A percentile compares a stretch with the other conserved stretches of the same genome.
Conservation (phyloP, 2,888 invertebrate genomes). For the Drosophila diplacantha region DNA sequence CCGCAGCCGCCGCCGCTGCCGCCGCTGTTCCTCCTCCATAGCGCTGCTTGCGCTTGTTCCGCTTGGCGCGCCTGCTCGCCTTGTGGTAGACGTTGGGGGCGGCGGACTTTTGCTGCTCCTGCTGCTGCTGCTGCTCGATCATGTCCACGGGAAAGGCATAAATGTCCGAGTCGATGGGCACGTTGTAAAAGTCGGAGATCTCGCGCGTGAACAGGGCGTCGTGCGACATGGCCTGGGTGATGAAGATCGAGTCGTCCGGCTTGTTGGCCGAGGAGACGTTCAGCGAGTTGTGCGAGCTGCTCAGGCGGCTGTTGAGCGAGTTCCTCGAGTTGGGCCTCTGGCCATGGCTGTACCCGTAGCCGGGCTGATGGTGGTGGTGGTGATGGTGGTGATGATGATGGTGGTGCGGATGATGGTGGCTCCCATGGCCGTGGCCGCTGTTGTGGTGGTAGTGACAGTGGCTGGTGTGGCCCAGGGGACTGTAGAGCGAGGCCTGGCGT, state of each 20-base stretch:
- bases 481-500: conserved; percentile 74
- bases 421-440: conserved; percentile 37
- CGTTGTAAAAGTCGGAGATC: conserved; percentile 91
- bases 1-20: conserved; percentile 22
- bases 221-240: conserved; percentile 92
- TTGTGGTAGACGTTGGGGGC: conserved; percentile 45
- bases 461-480: conserved; percentile 75
- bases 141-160: conserved; percentile 92
- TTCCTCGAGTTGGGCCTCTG: conserved; percentile 86
- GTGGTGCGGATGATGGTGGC: conserved; percentile 25
- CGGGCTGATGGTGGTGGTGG: conserved; percentile 66
- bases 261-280: conserved; percentile 84
- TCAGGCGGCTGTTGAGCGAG: conserved; percentile 87
- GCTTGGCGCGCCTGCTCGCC: conserved; percentile 72
- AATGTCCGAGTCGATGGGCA: conserved; percentile 92
- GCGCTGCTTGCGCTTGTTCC: conserved; percentile 74
- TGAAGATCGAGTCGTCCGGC: conserved; percentile 90
- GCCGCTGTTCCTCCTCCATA: conserved; percentile 40
- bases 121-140: conserved; percentile 76
- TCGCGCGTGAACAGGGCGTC: conserved; percentile 88
- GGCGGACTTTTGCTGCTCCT: conserved; percentile 54
- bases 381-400: conserved; percentile 51
- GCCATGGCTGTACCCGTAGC: conserved; percentile 38
- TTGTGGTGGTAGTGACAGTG: conserved; percentile 71
- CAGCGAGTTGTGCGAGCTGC: conserved; percentile 91